phyloP scores from a whole-genome alignment of 92 coral and sea anemone genomes.

The Porites cylindrica region DNA sequence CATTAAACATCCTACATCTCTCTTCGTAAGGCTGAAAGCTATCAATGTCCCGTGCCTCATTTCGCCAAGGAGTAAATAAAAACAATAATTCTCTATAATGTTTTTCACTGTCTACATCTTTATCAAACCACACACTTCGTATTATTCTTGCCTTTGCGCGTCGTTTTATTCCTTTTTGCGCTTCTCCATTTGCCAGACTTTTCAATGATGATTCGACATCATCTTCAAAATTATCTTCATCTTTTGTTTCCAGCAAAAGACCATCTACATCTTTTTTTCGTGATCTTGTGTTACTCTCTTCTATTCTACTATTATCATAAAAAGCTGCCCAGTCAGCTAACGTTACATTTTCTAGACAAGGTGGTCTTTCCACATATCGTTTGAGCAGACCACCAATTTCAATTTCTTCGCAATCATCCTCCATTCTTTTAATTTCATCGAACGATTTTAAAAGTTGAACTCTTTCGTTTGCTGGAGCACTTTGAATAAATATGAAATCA shows the following conservation, averaged over 20 bases:
- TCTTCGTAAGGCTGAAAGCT: constrained; percentile 3
- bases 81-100: constrained; percentile 30
- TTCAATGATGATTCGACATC: neutral
- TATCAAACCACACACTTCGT: constrained; percentile 56
- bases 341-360: constrained; percentile 29
- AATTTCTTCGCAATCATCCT: constrained; percentile 59
- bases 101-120: constrained; percentile 31
- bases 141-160: constrained; percentile 29
- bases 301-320: constrained; percentile 18
- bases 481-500: too few species aligned
- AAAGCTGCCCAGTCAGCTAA: constrained; percentile 62
- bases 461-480: constrained; percentile 52
- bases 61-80: constrained; percentile 47
- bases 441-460: constrained; percentile 48
- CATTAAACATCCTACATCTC: neutral
- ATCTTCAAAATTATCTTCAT: constrained; percentile 56
- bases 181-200: too few species aligned
- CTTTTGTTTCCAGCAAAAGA: constrained; percentile 21
- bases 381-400: constrained; percentile 50
- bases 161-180: neutral
- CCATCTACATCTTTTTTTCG: constrained; percentile 23
- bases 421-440: constrained; percentile 39
- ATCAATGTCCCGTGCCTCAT: constrained; percentile 30
- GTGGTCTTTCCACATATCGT: constrained; percentile 50
- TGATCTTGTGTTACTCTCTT: neutral